Evolutionary conservation across 2,888 invertebrate genomes (phyloP).

Genomic region (Reticulitermes lucifugus): DNA sequence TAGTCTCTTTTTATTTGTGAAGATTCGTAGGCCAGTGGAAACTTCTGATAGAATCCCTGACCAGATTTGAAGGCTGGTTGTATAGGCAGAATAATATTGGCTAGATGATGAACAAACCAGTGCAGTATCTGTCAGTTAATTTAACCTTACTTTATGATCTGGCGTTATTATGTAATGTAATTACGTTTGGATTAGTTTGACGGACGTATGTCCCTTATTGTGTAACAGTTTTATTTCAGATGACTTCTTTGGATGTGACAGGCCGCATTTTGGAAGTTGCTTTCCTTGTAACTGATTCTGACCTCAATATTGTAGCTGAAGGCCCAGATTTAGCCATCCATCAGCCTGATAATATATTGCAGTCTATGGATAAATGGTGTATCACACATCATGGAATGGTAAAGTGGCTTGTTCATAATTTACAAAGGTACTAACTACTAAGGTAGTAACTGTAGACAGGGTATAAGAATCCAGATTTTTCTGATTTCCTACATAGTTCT

Average conservation of each 20-base stretch:
- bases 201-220: background rate
- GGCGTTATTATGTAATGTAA: background rate
- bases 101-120: background rate
- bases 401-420: conserved; percentile 54
- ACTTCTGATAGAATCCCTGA: background rate
- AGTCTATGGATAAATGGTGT: conserved; percentile 89
- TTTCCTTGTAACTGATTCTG: conserved; percentile 85
- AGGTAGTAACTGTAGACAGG: no score
- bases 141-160: no score
- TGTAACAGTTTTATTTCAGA: conserved; percentile 65
- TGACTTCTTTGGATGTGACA: conserved; percentile 89
- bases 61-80: no score
- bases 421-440: no score
- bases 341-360: conserved; percentile 77
- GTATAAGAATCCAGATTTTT: no score
- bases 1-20: background rate
- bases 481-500: no score
- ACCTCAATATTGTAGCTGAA: conserved; percentile 80
- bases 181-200: background rate
- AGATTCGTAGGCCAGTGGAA: background rate
- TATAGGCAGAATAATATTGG: background rate
- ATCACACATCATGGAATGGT: conserved; percentile 82
- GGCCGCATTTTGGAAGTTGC: conserved; percentile 91
- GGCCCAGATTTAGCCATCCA: conserved; percentile 83
- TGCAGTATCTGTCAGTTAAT: background rate